phyloP scores from a whole-genome alignment of 1,140 invertebrate species.

The Zaprionus kolodkinae region DNA sequence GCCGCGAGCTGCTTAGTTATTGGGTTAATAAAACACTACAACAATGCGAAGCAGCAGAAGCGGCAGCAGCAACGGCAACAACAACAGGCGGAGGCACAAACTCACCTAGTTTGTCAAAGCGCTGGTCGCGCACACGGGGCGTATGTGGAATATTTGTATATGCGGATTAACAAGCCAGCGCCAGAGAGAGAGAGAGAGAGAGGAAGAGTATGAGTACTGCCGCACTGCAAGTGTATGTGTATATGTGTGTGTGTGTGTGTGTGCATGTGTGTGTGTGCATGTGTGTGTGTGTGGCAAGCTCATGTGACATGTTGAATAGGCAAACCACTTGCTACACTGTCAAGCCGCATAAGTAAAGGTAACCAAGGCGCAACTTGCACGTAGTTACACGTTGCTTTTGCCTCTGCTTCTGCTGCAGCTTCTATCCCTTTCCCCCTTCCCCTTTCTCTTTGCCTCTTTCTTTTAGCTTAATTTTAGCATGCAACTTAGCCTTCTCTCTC shows the following conservation, averaged over 20 bases:
- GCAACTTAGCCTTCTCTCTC: background rate
- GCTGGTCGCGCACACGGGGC: constrained; percentile 35
- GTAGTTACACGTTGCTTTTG: background rate
- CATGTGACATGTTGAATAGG: constrained; percentile 53
- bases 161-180: constrained; percentile 65
- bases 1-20: constrained; percentile 68
- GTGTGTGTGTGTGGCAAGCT: constrained; percentile 15
- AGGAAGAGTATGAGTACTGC: background rate
- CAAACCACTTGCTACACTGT: background rate
- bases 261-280: background rate
- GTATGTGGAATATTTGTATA: constrained; percentile 77
- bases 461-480: background rate
- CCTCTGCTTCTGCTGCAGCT: background rate
- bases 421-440: background rate
- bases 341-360: constrained; percentile 64
- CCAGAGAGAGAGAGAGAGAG: background rate
- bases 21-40: constrained; percentile 77
- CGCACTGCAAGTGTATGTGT: no score
- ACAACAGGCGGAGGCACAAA: constrained; percentile 11
- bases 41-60: constrained; percentile 28
- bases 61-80: constrained; percentile 25
- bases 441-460: background rate
- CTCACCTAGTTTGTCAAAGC: constrained; percentile 66
- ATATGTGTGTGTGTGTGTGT: constrained; percentile 25
- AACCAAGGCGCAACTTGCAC: constrained; percentile 53